Evolutionary conservation across 2,797 vertebrate genomes (phyloP), one percentile per base, ranked within the genome.

Genomic region (Sphenodon punctatus): DNA sequence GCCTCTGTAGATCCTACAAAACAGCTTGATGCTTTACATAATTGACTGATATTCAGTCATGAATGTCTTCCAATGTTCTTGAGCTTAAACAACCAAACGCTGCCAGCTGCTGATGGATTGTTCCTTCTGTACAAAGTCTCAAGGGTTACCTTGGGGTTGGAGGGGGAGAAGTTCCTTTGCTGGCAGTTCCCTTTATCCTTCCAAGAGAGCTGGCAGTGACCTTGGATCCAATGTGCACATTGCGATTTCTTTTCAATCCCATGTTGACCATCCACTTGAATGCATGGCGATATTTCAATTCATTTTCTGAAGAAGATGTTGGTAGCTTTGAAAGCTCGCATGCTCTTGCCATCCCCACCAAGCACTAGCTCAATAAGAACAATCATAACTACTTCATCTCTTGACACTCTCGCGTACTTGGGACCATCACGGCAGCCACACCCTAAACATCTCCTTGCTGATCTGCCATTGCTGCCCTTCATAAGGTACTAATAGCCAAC

Each of bases 211-310:
- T 73, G 78, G 43, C 0, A 1, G 36, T 86, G 89, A 90, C 90
- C 90, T 91, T 92, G 89, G 65, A 81, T 82, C 80, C 55, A 42
- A 49, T 0, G 2, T 79, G 61, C 84, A 74, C 81, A 84, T 67
- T 10, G 70, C 85, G 70, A 71, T 81, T 64, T 8, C 80, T 61
- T 86, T 80, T 69, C 6, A 2, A 59, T 91, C 82, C 85, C 39
- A 4, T 67, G 66, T 89, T 87, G 91, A 46, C 88, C 68, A 84
- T 83, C 74, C 6, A 83, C 70, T 91, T 86, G 89, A 89, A 88
- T 92, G 82, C 82, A 58, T 80, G 3, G 60, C 66, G 83, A 92
- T 72, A 6, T 77, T 69, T 77, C 58, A 23, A 67, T 90, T 82
- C 84, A 27, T 80, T 78, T 77, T 59, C n/a, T n/a, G n/a, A n/a